A percentile compares a stretch with the other conserved stretches of the same genome.
Evolutionary conservation across 30 jellyfish, hydroid and myxozoan species (phyloP).

Genomic region (Phacellophora camtschatica): DNA sequence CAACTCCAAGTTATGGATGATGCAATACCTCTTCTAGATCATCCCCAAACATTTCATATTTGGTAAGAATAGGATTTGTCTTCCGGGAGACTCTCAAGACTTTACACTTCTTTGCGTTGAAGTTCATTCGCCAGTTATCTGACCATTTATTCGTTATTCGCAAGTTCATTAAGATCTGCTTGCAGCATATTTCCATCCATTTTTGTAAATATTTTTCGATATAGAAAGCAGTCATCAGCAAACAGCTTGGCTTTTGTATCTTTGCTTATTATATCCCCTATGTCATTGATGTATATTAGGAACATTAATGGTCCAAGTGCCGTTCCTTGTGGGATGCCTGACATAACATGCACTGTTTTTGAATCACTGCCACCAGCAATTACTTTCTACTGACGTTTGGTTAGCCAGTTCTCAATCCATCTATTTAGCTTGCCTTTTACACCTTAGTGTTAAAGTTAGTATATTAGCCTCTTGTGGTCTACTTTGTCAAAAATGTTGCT

Average conservation of each 20-base stretch:
- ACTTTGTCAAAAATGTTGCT: no score
- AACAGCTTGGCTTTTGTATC: not conserved
- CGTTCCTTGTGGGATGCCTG: no score
- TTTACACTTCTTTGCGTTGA: not conserved
- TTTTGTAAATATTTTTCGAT: not conserved
- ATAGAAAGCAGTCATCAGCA: not conserved
- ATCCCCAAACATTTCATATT: not conserved
- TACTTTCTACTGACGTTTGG: not conserved
- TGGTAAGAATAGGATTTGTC: not conserved
- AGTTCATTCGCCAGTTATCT: not conserved
- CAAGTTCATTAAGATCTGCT: not conserved
- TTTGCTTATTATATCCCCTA: not conserved
- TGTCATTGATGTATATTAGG: not conserved
- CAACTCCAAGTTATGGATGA: not conserved
- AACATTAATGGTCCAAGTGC: not conserved
- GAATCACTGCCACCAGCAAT: not conserved
- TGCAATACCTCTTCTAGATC: not conserved
- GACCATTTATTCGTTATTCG: not conserved
- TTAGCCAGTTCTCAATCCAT: conserved; percentile 10
- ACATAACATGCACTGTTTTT: not conserved
- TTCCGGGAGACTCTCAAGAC: not conserved
- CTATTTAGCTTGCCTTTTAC: not conserved
- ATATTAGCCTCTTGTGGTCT: no score
- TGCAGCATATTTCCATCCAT: not conserved
- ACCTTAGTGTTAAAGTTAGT: no score